A percentile compares a stretch with the other conserved stretches of the same genome.
These are phyloP conservation scores for Orientallactaga sibirica DNA, from an alignment of 2,797 vertebrate genomes.

Conservation along the genomic window DNA sequence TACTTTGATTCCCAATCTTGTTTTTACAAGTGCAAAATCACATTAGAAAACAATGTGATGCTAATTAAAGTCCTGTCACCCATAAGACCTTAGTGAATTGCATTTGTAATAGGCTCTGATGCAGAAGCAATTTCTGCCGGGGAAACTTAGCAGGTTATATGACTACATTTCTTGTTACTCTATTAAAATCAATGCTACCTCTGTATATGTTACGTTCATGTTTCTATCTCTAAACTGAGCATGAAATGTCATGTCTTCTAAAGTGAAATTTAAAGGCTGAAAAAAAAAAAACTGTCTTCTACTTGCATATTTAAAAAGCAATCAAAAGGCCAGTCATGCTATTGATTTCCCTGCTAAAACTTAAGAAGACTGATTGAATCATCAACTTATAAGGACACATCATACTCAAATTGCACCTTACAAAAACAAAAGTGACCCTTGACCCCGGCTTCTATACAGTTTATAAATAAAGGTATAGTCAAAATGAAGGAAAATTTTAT, in stretches of 20 bases:
- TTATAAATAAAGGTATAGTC: conserved; percentile 1
- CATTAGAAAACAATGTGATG: conserved; percentile 76
- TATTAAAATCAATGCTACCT: conserved; percentile 77
- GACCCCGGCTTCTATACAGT: background rate
- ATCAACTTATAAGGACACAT: background rate
- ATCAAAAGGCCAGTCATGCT: conserved; percentile 75
- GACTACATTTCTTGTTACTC: conserved; percentile 70
- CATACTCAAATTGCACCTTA: conserved; percentile 62
- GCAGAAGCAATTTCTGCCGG: conserved; percentile 71
- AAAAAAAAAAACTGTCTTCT: conserved; percentile 63
- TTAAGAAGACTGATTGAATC: conserved; percentile 76
- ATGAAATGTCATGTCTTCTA: conserved; percentile 79
- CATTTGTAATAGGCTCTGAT: conserved; percentile 77
- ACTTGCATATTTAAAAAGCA: conserved; percentile 84
- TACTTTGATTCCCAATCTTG: conserved; percentile 76
- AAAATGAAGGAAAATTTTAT: conserved; percentile 41
- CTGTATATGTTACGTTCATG: conserved; percentile 64
- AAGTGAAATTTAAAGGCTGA: conserved; percentile 73
- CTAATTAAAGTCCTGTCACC: conserved; percentile 81
- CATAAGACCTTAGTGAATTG: conserved; percentile 73
- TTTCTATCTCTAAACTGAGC: conserved; percentile 79
- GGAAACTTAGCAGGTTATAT: conserved; percentile 56
- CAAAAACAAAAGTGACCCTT: conserved; percentile 73
- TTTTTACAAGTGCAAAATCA: conserved; percentile 78
- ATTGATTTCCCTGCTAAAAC: conserved; percentile 80